Percentiles rank a stretch among this genome's conserved stretches.
These are phyloP conservation scores for Campoplex capitator DNA, from an alignment of 2,888 invertebrate species.

Conservation along the genomic window DNA sequence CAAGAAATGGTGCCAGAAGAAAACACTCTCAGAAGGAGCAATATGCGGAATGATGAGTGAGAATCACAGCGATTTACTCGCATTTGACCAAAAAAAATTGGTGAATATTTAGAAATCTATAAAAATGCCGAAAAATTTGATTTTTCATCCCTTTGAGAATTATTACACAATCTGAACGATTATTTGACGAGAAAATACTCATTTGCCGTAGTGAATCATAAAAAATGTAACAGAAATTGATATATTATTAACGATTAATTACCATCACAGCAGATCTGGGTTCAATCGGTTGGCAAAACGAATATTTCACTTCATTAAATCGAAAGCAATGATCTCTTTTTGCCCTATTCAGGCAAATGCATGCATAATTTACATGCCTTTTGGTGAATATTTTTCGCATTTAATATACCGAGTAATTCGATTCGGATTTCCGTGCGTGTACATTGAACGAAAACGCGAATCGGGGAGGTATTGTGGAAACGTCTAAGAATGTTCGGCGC, in stretches of 20 bases:
- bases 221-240: not conserved
- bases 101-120: not conserved
- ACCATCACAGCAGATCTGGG: not conserved
- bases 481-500: not conserved
- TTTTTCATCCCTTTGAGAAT: not conserved
- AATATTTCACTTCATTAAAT: not conserved
- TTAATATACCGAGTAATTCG: not conserved
- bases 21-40: not conserved
- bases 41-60: not conserved
- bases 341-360: not conserved
- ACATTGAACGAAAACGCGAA: not conserved
- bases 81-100: not conserved
- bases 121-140: not conserved
- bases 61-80: not conserved
- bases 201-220: not conserved
- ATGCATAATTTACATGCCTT: not conserved
- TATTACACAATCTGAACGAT: not conserved
- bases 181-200: not conserved
- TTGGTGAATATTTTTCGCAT: not conserved
- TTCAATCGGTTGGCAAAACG: not conserved
- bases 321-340: not conserved
- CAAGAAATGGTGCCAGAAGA: not conserved
- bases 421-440: not conserved
- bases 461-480: constrained; percentile 22
- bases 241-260: not conserved